Conservation (phyloP, 2,113 vertebrate genomes). For the Polypterus bichir region DNA sequence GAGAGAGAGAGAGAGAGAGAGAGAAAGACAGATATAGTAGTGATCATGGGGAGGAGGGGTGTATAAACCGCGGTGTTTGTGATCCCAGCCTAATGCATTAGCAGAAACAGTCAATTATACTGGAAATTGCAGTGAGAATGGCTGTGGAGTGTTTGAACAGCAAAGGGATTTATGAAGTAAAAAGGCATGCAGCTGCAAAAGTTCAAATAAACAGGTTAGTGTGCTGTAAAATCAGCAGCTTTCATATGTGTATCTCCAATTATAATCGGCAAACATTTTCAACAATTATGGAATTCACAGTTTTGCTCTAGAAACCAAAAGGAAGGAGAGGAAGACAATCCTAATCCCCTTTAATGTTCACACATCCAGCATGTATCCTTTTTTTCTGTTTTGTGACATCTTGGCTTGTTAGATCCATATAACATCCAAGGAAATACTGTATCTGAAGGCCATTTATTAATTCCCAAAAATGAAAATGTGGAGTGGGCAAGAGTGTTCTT, state of each 20-base stretch:
- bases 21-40: too few species aligned
- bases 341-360: too few species aligned
- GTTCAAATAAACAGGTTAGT: slow-evolving; percentile 34
- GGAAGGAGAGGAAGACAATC: too few species aligned
- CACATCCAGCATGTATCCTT: too few species aligned
- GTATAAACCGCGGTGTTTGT: slow-evolving; percentile 45
- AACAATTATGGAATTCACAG: slow-evolving; percentile 15
- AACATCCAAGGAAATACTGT: too few species aligned
- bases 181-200: slow-evolving; percentile 4
- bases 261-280: slow-evolving; percentile 22
- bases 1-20: slow-evolving; percentile 25
- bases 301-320: background rate
- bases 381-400: too few species aligned
- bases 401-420: too few species aligned
- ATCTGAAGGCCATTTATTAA: too few species aligned
- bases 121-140: slow-evolving; percentile 40
- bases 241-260: slow-evolving; percentile 20
- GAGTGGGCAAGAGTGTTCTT: too few species aligned
- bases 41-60: background rate
- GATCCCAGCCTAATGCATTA: slow-evolving; percentile 44
- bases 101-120: slow-evolving; percentile 52
- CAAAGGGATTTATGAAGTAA: slow-evolving; percentile 13
- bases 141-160: slow-evolving; percentile 35
- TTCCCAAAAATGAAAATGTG: too few species aligned
- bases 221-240: slow-evolving; percentile 15